A percentile compares a stretch with the other conserved stretches of the same genome.
These are phyloP conservation scores for Hypercompe scribonia DNA, from an alignment of 2,888 invertebrate species.

Conservation along the genomic window DNA sequence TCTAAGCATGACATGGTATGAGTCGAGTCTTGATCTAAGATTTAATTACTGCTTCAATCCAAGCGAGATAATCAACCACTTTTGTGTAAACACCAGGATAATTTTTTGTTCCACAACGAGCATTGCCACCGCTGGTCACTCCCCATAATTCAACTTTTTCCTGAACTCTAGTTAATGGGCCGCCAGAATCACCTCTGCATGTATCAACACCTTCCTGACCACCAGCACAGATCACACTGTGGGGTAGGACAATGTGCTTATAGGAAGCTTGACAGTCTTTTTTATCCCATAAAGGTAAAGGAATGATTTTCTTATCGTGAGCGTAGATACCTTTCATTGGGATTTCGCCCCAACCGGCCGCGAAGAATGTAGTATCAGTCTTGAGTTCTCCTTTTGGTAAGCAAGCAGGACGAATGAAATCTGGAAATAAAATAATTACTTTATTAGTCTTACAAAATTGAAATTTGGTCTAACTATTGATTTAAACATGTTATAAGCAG, in stretches of 20 bases:
- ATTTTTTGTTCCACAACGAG: slow-evolving; percentile 57
- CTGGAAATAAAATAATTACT: slow-evolving; percentile 43
- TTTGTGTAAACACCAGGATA: slow-evolving; percentile 65
- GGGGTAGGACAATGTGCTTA: slow-evolving; percentile 41
- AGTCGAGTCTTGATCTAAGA: slow-evolving; percentile 16
- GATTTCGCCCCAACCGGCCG: slow-evolving; percentile 63
- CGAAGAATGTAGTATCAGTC: slow-evolving; percentile 46
- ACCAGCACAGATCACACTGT: slow-evolving; percentile 63
- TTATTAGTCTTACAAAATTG: not conserved
- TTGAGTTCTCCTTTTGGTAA: slow-evolving; percentile 51
- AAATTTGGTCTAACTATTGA: too few species aligned
- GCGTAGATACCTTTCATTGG: slow-evolving; percentile 45
- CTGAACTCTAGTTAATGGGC: slow-evolving; percentile 57
- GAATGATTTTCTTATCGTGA: slow-evolving; percentile 58
- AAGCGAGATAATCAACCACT: slow-evolving; percentile 55
- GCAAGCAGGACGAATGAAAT: slow-evolving; percentile 66
- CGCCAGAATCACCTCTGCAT: slow-evolving; percentile 68
- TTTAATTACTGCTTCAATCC: slow-evolving; percentile 53
- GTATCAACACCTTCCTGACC: slow-evolving; percentile 60
- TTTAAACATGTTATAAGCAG: too few species aligned
- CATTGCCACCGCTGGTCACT: slow-evolving; percentile 59
- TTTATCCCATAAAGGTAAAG: slow-evolving; percentile 52
- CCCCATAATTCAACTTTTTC: slow-evolving; percentile 57
- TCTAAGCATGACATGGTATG: not conserved
- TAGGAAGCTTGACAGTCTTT: slow-evolving; percentile 51